Evolutionary conservation across 2,113 vertebrate species (phyloP).

Genomic region (Isichthys henryi): DNA sequence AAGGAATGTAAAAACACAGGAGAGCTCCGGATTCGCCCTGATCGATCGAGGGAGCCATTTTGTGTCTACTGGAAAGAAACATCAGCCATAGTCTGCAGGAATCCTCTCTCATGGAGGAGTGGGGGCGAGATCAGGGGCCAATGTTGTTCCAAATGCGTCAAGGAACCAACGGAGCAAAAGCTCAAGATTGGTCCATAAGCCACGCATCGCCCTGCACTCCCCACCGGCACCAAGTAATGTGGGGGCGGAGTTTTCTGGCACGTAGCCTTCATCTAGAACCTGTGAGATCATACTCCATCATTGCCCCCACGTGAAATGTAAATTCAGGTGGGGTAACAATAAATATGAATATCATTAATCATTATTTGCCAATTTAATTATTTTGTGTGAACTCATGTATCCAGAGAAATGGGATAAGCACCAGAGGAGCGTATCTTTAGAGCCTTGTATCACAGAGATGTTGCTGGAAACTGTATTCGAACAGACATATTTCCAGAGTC

Average conservation of each 20-base stretch:
- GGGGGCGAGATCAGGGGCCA: not conserved
- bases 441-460: not conserved
- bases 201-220: not conserved
- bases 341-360: constrained; percentile 7
- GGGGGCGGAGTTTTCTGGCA: not conserved
- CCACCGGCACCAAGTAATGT: not conserved
- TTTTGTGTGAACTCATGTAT: not conserved
- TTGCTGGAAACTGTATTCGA: not conserved
- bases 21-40: not conserved
- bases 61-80: constrained; percentile 20
- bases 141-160: not conserved
- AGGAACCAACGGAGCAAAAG: not conserved
- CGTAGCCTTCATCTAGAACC: not conserved
- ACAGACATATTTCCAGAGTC: not conserved
- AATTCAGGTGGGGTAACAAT: not conserved
- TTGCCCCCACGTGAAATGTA: not conserved
- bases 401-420: not conserved
- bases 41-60: constrained; percentile 20
- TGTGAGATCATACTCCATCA: constrained; percentile 1
- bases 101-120: not conserved
- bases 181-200: not conserved
- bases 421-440: not conserved
- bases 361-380: not conserved
- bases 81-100: not conserved
- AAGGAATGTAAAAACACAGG: not conserved